A percentile compares a stretch with the other conserved stretches of the same genome.
Conservation (phyloP, 1,140 invertebrate species). For the Eupristina koningsbergeri region DNA sequence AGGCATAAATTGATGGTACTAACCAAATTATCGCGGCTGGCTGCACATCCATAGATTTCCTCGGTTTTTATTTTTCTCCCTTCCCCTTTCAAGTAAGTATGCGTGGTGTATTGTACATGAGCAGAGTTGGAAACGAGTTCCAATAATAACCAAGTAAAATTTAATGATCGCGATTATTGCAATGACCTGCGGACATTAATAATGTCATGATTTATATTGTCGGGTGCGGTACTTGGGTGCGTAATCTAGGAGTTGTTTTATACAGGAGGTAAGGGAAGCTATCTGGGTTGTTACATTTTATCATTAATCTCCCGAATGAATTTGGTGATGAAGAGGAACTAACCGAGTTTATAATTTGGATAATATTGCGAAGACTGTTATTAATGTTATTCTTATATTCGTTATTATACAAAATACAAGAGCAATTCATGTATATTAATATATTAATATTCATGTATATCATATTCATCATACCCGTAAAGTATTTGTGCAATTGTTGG, state of each 20-base stretch:
- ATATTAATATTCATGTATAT: too few species aligned
- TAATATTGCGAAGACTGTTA: background rate
- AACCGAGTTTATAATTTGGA: background rate
- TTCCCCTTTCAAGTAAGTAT: background rate
- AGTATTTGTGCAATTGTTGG: too few species aligned
- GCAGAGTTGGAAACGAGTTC: background rate
- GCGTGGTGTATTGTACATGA: background rate
- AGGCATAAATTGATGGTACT: constrained; percentile 13
- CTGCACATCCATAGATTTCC: too few species aligned
- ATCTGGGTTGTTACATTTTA: background rate
- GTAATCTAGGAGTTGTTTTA: background rate
- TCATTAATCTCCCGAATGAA: constrained; percentile 37
- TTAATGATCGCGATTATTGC: constrained; percentile 44
- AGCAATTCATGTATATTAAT: too few species aligned
- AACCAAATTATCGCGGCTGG: too few species aligned
- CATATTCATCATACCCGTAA: too few species aligned
- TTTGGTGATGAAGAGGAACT: constrained; percentile 21
- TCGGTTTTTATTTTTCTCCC: background rate
- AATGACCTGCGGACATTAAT: constrained; percentile 6
- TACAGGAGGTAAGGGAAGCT: background rate
- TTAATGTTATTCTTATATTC: background rate
- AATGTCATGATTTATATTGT: constrained; percentile 30
- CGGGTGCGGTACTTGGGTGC: background rate
- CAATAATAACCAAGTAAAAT: constrained; percentile 29
- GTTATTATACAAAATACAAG: background rate